Evolutionary conservation across 2,888 invertebrate species (phyloP).

Genomic region (Zygothrica quintamaculata): DNA sequence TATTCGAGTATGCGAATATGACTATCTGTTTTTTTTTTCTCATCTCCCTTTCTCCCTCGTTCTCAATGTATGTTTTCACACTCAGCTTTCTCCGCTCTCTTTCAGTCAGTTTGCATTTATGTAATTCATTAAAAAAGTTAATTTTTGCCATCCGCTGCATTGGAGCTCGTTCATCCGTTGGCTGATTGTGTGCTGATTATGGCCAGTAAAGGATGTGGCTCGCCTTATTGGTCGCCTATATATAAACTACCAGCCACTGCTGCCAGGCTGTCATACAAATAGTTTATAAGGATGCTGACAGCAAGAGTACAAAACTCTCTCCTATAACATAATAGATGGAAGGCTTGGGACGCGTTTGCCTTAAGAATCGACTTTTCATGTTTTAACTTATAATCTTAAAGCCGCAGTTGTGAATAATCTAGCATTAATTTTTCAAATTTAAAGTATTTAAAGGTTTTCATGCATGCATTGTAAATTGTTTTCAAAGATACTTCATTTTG

Average conservation of each 20-base stretch:
- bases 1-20: constrained; percentile 31
- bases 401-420: too few relatives aligned
- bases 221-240: constrained; percentile 62
- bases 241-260: neutral
- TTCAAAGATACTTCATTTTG: too few relatives aligned
- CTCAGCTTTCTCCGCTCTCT: neutral
- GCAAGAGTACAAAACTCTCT: constrained; percentile 37
- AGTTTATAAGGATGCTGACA: constrained; percentile 57
- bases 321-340: constrained; percentile 56
- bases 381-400: too few relatives aligned
- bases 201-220: constrained; percentile 69
- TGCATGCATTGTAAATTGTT: too few relatives aligned
- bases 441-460: too few relatives aligned
- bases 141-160: constrained; percentile 73
- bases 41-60: constrained; percentile 6
- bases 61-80: too few relatives aligned
- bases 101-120: constrained; percentile 38
- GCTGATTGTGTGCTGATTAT: constrained; percentile 73
- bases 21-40: too few relatives aligned
- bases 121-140: constrained; percentile 79
- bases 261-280: constrained; percentile 35
- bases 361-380: too few relatives aligned
- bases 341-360: too few relatives aligned
- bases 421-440: too few relatives aligned
- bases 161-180: constrained; percentile 58